Conservation (phyloP, 1,140 invertebrate species). For the Halesus radiatus region DNA sequence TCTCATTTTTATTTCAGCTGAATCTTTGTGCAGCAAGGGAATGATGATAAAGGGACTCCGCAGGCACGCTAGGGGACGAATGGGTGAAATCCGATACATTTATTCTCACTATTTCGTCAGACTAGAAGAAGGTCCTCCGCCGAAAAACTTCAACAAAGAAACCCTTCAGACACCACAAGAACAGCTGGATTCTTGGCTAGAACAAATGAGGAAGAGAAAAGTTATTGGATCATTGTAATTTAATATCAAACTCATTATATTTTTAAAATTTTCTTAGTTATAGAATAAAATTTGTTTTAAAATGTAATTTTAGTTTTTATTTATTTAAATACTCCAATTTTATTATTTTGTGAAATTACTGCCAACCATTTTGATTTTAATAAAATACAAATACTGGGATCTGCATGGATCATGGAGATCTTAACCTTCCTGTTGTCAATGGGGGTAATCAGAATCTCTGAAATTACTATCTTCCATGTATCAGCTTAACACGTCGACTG, state of each 20-base stretch:
- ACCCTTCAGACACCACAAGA: constrained; percentile 73
- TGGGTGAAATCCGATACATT: constrained; percentile 82
- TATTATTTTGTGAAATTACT: no score
- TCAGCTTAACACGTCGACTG: no score
- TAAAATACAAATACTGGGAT: no score
- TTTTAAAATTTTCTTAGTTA: neutral
- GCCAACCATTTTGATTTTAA: no score
- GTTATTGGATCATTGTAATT: constrained; percentile 62
- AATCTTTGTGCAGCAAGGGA: constrained; percentile 87
- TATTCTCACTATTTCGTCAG: constrained; percentile 91
- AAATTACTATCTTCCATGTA: no score
- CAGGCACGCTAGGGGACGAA: constrained; percentile 81
- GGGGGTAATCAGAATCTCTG: no score
- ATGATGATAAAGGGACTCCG: constrained; percentile 84
- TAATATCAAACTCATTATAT: neutral
- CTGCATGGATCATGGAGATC: no score
- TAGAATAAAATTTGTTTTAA: constrained; percentile 9
- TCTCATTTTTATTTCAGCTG: constrained; percentile 75
- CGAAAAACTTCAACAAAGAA: constrained; percentile 70
- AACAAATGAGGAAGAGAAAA: constrained; percentile 79
- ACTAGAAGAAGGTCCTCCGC: constrained; percentile 93
- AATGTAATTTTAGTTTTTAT: neutral
- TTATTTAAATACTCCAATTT: no score
- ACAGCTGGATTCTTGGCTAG: constrained; percentile 81
- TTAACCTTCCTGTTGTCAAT: no score